Evolutionary conservation across 1,140 invertebrate genomes (phyloP).

Genomic region (Aphidius ervi): DNA sequence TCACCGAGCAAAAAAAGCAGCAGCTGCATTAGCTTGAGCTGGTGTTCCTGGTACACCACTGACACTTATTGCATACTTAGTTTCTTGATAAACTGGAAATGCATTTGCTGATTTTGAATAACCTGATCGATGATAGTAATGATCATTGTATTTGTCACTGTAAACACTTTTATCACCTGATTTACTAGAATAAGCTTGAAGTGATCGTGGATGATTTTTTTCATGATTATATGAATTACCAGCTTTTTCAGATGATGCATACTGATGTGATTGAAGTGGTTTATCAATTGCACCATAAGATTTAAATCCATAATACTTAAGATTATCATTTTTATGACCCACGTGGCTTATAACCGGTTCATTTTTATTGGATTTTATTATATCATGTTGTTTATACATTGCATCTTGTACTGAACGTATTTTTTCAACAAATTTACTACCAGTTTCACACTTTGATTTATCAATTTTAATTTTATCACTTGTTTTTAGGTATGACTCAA

Average conservation of each 20-base stretch:
- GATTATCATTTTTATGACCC: slow-evolving; percentile 45
- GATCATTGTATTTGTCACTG: slow-evolving; percentile 39
- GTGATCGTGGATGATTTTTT: slow-evolving; percentile 35
- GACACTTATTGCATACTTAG: slow-evolving; percentile 50
- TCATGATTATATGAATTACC: slow-evolving; percentile 30
- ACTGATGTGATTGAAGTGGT: slow-evolving; percentile 34
- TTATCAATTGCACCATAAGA: slow-evolving; percentile 46
- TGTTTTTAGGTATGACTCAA: slow-evolving; percentile 36
- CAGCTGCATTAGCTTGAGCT: slow-evolving; percentile 49
- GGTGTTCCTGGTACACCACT: slow-evolving; percentile 48
- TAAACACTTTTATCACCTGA: slow-evolving; percentile 36
- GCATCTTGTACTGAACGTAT: slow-evolving; percentile 44
- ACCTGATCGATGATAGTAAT: slow-evolving; percentile 41
- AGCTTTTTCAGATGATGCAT: slow-evolving; percentile 29
- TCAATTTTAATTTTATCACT: slow-evolving; percentile 37
- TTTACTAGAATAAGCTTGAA: slow-evolving; percentile 34
- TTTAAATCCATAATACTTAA: slow-evolving; percentile 48
- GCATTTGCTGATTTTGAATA: slow-evolving; percentile 37
- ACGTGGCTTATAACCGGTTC: slow-evolving; percentile 25
- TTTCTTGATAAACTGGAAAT: slow-evolving; percentile 46
- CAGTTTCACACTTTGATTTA: slow-evolving; percentile 28
- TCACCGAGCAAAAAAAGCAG: slow-evolving; percentile 53
- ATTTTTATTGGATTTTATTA: slow-evolving; percentile 10
- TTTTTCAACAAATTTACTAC: slow-evolving; percentile 36
- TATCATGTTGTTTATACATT: slow-evolving; percentile 25